phyloP scores from a whole-genome alignment of 2,113 vertebrate genomes.

The Ptilonorhynchus violaceus region DNA sequence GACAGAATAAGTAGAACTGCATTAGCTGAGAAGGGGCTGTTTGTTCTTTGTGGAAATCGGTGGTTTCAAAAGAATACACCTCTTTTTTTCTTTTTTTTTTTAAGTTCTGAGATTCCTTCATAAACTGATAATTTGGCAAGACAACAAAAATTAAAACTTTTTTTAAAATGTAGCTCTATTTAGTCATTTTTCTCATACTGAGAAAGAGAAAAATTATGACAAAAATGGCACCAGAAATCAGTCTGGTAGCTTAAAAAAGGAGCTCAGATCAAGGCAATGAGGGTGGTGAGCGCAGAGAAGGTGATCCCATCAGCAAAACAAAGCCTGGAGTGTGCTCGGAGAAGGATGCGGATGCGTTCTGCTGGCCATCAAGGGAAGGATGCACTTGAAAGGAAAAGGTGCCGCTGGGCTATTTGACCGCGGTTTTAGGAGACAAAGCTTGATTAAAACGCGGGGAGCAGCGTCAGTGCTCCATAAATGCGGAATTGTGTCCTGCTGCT shows the following conservation, averaged over 20 bases:
- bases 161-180: background rate
- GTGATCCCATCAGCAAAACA: conserved; percentile 5
- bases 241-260: background rate
- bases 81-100: background rate
- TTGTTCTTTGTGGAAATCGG: background rate
- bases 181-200: background rate
- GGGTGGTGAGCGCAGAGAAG: background rate
- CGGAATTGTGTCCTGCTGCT: conserved; percentile 35
- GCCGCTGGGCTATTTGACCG: conserved; percentile 20
- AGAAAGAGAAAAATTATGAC: background rate
- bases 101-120: background rate
- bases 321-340: conserved; percentile 27
- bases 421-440: conserved; percentile 19
- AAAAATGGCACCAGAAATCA: background rate
- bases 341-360: conserved; percentile 8
- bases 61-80: background rate
- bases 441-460: conserved; percentile 42
- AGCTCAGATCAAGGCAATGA: background rate
- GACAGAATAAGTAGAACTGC: background rate
- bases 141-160: background rate
- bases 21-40: background rate
- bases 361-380: background rate
- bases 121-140: background rate
- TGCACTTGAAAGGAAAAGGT: conserved; percentile 52
- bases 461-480: conserved; percentile 29